Percentiles rank a stretch among this genome's conserved stretches.
Conservation (phyloP, 35 echinoderm and acorn worm genomes). For the Diadema setosum region DNA sequence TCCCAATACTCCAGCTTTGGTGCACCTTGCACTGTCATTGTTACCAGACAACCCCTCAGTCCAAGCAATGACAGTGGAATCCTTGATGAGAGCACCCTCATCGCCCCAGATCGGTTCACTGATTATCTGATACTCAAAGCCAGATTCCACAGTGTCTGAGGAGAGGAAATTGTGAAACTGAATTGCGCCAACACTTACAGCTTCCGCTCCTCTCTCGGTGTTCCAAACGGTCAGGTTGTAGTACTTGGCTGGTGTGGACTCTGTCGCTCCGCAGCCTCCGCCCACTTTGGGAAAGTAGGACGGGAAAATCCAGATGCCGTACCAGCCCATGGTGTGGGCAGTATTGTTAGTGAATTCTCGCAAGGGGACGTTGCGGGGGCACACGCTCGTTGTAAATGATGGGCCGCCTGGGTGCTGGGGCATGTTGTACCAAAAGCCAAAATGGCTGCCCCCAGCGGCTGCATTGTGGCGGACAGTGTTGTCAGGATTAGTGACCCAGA, state of each 20-base stretch:
- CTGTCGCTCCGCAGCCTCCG: neutral
- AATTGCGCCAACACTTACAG: constrained; percentile 39
- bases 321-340: constrained; percentile 60
- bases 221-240: constrained; percentile 47
- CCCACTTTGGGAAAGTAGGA: constrained; percentile 37
- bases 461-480: constrained; percentile 71
- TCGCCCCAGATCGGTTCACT: constrained; percentile 5
- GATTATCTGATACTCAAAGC: constrained; percentile 35
- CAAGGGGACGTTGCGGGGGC: constrained; percentile 47
- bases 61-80: constrained; percentile 49
- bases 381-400: constrained; percentile 50
- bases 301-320: constrained; percentile 72
- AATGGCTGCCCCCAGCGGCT: constrained; percentile 64
- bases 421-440: constrained; percentile 76
- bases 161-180: constrained; percentile 68
- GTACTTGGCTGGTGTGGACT: constrained; percentile 32
- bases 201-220: constrained; percentile 67
- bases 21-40: neutral
- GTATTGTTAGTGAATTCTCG: constrained; percentile 66
- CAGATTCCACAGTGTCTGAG: constrained; percentile 41
- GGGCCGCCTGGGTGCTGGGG: constrained; percentile 55
- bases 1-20: constrained; percentile 8
- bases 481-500: constrained; percentile 79
- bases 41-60: neutral
- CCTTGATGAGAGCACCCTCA: constrained; percentile 49